Conservation (phyloP, 2,888 invertebrate genomes). For the Polia nebulosa region DNA sequence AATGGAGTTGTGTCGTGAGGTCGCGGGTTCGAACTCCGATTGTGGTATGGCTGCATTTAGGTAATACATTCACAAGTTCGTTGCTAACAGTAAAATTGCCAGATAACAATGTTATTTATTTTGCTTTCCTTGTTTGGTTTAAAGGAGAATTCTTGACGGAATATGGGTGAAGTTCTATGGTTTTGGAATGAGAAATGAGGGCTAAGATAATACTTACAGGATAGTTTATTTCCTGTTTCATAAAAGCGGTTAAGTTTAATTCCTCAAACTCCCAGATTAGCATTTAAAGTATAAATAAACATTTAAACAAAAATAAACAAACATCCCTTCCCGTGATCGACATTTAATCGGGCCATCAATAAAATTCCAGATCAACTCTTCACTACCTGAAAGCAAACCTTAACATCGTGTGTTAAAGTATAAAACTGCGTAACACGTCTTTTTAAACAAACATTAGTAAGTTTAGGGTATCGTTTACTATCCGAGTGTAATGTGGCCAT, state of each 20-base stretch:
- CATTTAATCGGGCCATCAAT: constrained; percentile 58
- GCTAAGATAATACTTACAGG: background rate
- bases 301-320: constrained; percentile 19
- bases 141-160: constrained; percentile 27
- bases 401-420: constrained; percentile 6
- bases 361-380: constrained; percentile 32
- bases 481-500: constrained; percentile 72
- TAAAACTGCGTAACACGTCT: constrained; percentile 16
- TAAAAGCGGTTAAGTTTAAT: background rate
- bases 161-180: constrained; percentile 14
- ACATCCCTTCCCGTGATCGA: constrained; percentile 44
- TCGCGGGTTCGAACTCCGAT: constrained; percentile 62
- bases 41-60: constrained; percentile 57
- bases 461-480: constrained; percentile 73
- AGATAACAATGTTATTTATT: constrained; percentile 61
- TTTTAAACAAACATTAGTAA: constrained; percentile 39
- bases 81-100: constrained; percentile 51
- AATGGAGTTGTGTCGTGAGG: constrained; percentile 68
- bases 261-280: constrained; percentile 13
- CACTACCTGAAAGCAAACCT: background rate
- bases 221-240: background rate
- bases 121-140: constrained; percentile 45
- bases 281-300: constrained; percentile 34
- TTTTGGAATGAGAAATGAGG: constrained; percentile 9
- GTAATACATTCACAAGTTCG: constrained; percentile 61